Evolutionary conservation across 2,888 invertebrate genomes (phyloP).

Genomic region (Phragmatobia fuliginosa): DNA sequence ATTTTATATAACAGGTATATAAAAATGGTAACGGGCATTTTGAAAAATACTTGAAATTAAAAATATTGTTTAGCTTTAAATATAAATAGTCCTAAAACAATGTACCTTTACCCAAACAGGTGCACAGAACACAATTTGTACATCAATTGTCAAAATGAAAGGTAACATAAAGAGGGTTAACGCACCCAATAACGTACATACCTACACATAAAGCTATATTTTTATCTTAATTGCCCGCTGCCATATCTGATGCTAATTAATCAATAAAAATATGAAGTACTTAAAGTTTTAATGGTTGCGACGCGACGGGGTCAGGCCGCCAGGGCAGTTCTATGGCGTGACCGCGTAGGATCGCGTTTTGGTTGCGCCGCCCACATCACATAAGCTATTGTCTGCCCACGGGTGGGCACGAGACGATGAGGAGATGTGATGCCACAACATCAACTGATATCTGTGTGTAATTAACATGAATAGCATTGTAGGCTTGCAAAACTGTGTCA

Average conservation of each 20-base stretch:
- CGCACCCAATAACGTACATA: constrained; percentile 9
- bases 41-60: too few species aligned
- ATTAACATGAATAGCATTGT: constrained; percentile 59
- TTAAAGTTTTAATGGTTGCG: constrained; percentile 44
- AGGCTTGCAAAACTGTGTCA: constrained; percentile 37
- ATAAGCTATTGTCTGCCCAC: constrained; percentile 79
- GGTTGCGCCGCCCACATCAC: constrained; percentile 72
- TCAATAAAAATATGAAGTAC: constrained; percentile 65
- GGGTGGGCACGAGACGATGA: constrained; percentile 58
- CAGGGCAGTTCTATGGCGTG: constrained; percentile 32
- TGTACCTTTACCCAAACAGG: too few species aligned
- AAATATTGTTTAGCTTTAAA: too few species aligned
- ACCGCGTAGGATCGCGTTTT: constrained; percentile 79
- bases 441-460: constrained; percentile 55
- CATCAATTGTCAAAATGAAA: background rate
- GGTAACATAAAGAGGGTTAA: constrained; percentile 15
- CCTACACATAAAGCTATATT: constrained; percentile 18
- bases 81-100: too few species aligned
- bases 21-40: too few species aligned
- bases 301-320: constrained; percentile 54
- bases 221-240: constrained; percentile 54
- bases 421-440: constrained; percentile 76
- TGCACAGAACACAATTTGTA: background rate
- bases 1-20: too few species aligned
- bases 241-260: constrained; percentile 63